phyloP scores from a whole-genome alignment of 2,113 vertebrate species.

The Cygnus atratus region DNA sequence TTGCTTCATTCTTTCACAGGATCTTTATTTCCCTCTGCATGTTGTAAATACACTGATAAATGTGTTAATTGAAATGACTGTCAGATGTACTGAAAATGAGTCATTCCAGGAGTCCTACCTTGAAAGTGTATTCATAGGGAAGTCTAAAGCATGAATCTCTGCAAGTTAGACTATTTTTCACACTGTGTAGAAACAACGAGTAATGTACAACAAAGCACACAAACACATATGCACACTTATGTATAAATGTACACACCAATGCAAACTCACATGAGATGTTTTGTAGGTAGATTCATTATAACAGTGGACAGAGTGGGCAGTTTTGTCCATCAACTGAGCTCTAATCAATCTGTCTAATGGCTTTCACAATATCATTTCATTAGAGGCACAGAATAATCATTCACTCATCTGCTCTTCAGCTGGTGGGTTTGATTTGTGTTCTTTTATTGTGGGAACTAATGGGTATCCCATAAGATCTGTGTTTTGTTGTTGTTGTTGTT shows the following conservation, averaged over 20 bases:
- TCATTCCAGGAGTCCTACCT: slow-evolving; percentile 30
- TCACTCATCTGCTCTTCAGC: slow-evolving; percentile 36
- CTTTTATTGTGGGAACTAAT: slow-evolving; percentile 45
- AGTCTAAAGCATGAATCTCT: background rate
- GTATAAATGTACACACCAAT: background rate
- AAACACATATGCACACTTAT: background rate
- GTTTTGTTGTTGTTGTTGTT: too few species aligned
- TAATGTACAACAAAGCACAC: background rate
- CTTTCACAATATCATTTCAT: slow-evolving; percentile 50
- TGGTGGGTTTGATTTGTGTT: slow-evolving; percentile 53
- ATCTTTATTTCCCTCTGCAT: slow-evolving; percentile 41
- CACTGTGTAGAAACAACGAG: background rate
- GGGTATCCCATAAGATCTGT: slow-evolving; percentile 15
- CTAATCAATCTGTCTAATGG: slow-evolving; percentile 58
- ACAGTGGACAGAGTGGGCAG: background rate
- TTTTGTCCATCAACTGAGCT: slow-evolving; percentile 36
- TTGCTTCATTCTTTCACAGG: background rate
- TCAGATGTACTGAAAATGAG: slow-evolving; percentile 42
- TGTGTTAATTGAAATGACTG: slow-evolving; percentile 62
- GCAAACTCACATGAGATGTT: background rate
- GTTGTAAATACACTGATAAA: slow-evolving; percentile 47
- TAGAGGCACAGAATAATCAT: slow-evolving; percentile 52
- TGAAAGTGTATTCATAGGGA: background rate
- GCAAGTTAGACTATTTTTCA: background rate
- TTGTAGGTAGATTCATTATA: slow-evolving; percentile 6